phyloP scores from a whole-genome alignment of 2,888 invertebrate genomes.

The Parasteatoda lunata region DNA sequence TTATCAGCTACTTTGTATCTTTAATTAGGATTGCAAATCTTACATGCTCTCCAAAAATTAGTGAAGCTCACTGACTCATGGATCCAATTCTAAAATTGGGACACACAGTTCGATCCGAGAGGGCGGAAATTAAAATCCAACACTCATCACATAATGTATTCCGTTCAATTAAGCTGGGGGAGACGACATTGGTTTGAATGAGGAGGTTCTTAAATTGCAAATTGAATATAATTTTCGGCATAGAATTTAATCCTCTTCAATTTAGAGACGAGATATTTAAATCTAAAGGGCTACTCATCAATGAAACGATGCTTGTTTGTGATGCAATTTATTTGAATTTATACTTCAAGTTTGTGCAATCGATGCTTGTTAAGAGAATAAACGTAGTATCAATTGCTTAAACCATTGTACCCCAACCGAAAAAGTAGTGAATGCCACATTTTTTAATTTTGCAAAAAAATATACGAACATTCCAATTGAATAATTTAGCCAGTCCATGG shows the following conservation, averaged over 20 bases:
- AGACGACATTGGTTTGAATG: not conserved
- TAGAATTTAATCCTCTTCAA: not conserved
- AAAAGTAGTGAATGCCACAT: too few species aligned
- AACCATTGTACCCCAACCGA: too few species aligned
- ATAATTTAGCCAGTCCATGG: too few species aligned
- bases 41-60: not conserved
- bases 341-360: too few species aligned
- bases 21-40: not conserved
- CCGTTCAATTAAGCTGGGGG: not conserved
- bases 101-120: not conserved
- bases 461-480: too few species aligned
- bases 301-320: too few species aligned
- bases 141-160: not conserved
- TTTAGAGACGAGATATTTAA: not conserved
- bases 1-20: not conserved
- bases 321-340: too few species aligned
- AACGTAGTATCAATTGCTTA: too few species aligned
- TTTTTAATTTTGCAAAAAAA: too few species aligned
- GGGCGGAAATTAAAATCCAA: constrained; percentile 1
- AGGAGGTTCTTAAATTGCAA: not conserved
- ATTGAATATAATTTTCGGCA: not conserved
- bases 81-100: not conserved
- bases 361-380: too few species aligned
- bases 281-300: too few species aligned
- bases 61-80: not conserved